These are phyloP conservation scores for Scaptomyza parva DNA, from an alignment of 2,888 invertebrate species.

Conservation along the genomic window DNA sequence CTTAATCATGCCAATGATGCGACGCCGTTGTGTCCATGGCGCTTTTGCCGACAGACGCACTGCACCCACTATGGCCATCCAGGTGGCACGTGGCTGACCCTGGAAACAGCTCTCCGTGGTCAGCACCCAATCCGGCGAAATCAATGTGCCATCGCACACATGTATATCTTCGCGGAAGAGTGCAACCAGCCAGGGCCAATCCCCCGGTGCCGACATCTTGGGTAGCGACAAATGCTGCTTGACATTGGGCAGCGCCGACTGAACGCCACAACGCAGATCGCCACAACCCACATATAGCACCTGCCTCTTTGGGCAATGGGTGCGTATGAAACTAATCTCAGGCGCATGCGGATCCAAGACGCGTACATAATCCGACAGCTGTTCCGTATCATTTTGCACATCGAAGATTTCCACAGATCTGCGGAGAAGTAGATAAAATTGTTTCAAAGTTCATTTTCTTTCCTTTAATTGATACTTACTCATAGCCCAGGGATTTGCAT, in stretches of 20 bases:
- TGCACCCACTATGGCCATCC: conserved; percentile 92
- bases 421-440: too few relatives aligned
- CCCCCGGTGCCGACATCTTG: conserved; percentile 91
- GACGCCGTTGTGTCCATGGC: conserved; percentile 94
- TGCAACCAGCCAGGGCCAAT: conserved; percentile 97
- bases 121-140: conserved; percentile 92
- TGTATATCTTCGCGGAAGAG: conserved; percentile 93
- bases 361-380: conserved; percentile 89
- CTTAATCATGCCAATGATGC: conserved; percentile 94
- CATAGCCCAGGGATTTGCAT: conserved; percentile 91
- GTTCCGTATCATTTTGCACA: conserved; percentile 87
- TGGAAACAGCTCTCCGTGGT: conserved; percentile 95
- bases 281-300: conserved; percentile 93
- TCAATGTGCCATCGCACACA: conserved; percentile 94
- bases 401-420: conserved; percentile 90
- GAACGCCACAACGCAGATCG: conserved; percentile 90
- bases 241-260: conserved; percentile 86
- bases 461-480: conserved; percentile 86
- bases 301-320: conserved; percentile 90
- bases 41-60: conserved; percentile 91
- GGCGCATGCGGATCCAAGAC: conserved; percentile 92
- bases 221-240: conserved; percentile 86
- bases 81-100: conserved; percentile 94
- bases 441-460: too few relatives aligned
- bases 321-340: conserved; percentile 92